phyloP scores from a whole-genome alignment of 2,797 vertebrate genomes.

The Synaphobranchus kaupii region DNA sequence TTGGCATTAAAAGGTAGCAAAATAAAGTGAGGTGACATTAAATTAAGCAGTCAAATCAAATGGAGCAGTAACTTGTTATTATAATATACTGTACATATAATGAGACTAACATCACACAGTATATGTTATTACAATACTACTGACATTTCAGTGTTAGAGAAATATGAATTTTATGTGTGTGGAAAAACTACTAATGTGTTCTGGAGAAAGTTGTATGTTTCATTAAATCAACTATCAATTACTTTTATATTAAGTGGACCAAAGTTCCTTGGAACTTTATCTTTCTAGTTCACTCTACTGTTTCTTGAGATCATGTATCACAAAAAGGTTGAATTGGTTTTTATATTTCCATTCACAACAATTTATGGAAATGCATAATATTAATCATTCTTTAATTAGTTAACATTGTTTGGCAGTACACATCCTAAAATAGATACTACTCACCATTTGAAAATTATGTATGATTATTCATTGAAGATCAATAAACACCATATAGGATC shows the following conservation, averaged over 20 bases:
- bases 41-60: background rate
- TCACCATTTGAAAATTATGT: background rate
- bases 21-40: background rate
- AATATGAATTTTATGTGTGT: background rate
- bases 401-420: background rate
- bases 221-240: background rate
- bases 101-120: background rate
- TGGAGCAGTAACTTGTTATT: too few species aligned
- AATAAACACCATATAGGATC: background rate
- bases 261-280: background rate
- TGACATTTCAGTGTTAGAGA: background rate
- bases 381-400: background rate
- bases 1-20: background rate
- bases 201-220: background rate
- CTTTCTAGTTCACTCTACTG: background rate
- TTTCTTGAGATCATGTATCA: background rate
- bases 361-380: background rate
- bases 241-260: background rate
- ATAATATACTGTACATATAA: too few species aligned
- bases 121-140: background rate
- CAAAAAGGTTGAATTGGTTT: background rate
- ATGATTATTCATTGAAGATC: background rate
- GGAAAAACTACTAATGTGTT: background rate
- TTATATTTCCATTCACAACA: background rate
- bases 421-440: background rate